Evolutionary conservation across 2,113 vertebrate genomes (phyloP).

Genomic region (Elachura formosa): DNA sequence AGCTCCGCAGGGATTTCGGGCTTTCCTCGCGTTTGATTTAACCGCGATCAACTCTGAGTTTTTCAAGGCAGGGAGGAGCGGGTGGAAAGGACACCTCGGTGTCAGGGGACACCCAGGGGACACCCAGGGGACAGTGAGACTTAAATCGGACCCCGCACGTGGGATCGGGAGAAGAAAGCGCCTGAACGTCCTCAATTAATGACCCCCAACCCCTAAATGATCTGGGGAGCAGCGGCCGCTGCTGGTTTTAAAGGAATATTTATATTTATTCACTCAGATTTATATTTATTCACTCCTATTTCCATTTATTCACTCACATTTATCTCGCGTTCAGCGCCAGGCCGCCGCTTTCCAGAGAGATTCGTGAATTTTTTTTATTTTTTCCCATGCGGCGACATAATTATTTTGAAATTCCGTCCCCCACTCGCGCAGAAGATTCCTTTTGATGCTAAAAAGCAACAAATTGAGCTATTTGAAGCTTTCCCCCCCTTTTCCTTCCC

Average conservation of each 20-base stretch:
- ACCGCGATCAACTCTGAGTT: neutral
- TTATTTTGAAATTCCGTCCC: neutral
- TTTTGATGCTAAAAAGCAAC: constrained; percentile 30
- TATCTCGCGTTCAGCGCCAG: neutral
- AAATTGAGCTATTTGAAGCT: constrained; percentile 23
- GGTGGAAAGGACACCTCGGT: neutral
- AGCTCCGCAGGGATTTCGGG: neutral
- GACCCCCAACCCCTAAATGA: neutral
- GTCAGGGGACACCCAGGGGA: neutral
- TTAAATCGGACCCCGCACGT: neutral
- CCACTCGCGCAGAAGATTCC: neutral
- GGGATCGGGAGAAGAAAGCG: neutral
- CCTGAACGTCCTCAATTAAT: neutral
- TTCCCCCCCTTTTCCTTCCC: too few species aligned
- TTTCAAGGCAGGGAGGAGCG: neutral
- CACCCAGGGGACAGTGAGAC: neutral
- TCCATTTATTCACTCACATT: neutral
- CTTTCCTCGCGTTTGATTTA: fast-evolving
- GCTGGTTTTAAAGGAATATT: neutral
- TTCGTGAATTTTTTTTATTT: neutral
- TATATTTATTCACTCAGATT: neutral
- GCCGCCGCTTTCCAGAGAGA: neutral
- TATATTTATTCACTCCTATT: neutral
- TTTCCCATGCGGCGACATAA: neutral
- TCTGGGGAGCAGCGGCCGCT: neutral